Evolutionary conservation across 2,888 invertebrate species (phyloP).

Genomic region (Carcina quercana): DNA sequence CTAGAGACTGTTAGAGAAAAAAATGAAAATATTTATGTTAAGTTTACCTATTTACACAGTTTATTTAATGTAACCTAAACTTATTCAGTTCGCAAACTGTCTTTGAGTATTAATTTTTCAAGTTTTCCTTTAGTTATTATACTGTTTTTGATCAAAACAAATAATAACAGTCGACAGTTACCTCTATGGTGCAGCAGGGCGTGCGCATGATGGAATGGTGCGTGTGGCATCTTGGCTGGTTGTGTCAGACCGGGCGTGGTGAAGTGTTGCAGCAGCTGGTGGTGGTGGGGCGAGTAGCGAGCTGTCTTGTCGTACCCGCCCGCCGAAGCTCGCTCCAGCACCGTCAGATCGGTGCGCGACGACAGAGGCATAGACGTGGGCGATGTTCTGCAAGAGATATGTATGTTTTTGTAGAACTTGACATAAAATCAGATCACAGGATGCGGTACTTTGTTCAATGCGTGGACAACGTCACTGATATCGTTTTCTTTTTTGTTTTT

Average conservation of each 20-base stretch:
- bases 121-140: not conserved
- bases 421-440: too few relatives aligned
- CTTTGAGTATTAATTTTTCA: not conserved
- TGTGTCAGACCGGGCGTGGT: slow-evolving; percentile 75
- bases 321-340: slow-evolving; percentile 8
- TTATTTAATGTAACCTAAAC: too few relatives aligned
- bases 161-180: not conserved
- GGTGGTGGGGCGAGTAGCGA: slow-evolving; percentile 58
- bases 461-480: too few relatives aligned
- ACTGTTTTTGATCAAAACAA: not conserved
- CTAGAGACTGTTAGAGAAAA: too few relatives aligned
- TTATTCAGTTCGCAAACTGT: not conserved
- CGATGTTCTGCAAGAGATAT: not conserved
- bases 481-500: too few relatives aligned
- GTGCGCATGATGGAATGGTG: slow-evolving; percentile 9
- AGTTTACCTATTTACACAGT: too few relatives aligned
- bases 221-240: slow-evolving; percentile 1
- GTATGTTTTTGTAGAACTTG: too few relatives aligned
- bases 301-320: slow-evolving; percentile 17
- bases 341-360: not conserved
- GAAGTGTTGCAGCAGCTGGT: slow-evolving; percentile 53
- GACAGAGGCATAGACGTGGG: not conserved
- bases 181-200: slow-evolving; percentile 11
- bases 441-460: too few relatives aligned
- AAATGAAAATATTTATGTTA: too few relatives aligned